A percentile compares a stretch with the other conserved stretches of the same genome.
Conservation (phyloP, 2,888 invertebrate species). For the Lampropteryx suffumata region DNA sequence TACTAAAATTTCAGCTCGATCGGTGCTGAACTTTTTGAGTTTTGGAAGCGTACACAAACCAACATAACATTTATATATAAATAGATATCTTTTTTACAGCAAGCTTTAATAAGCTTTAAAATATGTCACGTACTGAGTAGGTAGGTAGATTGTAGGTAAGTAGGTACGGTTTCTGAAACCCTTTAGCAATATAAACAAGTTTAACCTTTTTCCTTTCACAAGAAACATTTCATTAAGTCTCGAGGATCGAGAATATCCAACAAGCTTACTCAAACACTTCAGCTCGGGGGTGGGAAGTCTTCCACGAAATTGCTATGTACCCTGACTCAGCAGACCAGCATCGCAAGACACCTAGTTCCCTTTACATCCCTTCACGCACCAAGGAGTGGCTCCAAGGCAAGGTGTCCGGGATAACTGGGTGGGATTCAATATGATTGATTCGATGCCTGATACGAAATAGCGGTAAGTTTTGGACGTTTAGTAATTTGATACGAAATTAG, state of each 20-base stretch:
- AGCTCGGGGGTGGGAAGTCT: slow-evolving; percentile 45
- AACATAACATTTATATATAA: too few species aligned
- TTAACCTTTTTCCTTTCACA: slow-evolving; percentile 10
- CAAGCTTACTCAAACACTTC: slow-evolving; percentile 42
- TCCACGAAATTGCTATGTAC: slow-evolving; percentile 51
- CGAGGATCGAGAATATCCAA: slow-evolving; percentile 27
- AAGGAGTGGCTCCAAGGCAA: slow-evolving; percentile 11
- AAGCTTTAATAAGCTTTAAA: too few species aligned
- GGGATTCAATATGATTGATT: slow-evolving; percentile 53
- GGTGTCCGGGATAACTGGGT: slow-evolving; percentile 36
- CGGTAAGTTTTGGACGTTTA: slow-evolving; percentile 34
- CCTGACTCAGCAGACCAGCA: slow-evolving; percentile 48
- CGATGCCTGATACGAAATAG: slow-evolving; percentile 36
- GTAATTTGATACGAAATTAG: slow-evolving; percentile 34
- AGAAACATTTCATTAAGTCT: slow-evolving; percentile 18
- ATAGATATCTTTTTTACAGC: too few species aligned
- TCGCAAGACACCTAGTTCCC: slow-evolving; percentile 24
- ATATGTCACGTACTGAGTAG: too few species aligned
- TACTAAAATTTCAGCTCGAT: too few species aligned
- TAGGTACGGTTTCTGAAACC: background rate
- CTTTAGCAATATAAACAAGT: slow-evolving; percentile 1
- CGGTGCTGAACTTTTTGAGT: too few species aligned
- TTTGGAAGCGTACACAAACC: too few species aligned
- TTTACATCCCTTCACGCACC: background rate
- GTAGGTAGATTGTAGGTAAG: too few species aligned